Evolutionary conservation across 2,888 invertebrate species (phyloP), one percentile per base, ranked within the genome.

Genomic region (Didymodactylos carnosus): DNA sequence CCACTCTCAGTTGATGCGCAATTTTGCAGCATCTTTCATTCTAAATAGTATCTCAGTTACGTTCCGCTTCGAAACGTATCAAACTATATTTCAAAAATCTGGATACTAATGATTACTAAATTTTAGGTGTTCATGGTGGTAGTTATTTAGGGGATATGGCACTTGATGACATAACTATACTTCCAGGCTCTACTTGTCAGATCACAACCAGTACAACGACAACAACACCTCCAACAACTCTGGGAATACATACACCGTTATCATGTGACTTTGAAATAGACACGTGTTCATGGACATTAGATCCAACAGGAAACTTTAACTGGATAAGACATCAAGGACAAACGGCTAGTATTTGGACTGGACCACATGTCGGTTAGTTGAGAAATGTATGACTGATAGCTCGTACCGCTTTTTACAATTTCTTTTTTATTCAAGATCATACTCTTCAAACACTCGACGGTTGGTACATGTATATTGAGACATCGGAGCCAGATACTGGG

Each of bases 211-310:
- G 35, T 3, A 62, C 62, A 11, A 35, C 62, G 35, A 62, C 62
- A n/a, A 35, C 35, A 10, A 10, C n/a, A 19, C 16, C n/a, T 19
- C 10, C 19, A 35, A 62, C 35, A 10, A 35, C 62, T 35, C 35
- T 19, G 10, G 62, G 62, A n/a, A 8, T 6, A 62, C 27, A 35
- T 35, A 62, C 62, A 35, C 39, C 49, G 19, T 40, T 49, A 49
- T 23, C 25, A 39, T 83, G 83, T 78, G 78, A 81, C 77, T 83
- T 83, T 77, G 83, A 83, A 77, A 77, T 76, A 11, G 79, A 79
- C 27, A 49, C 79, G 8, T 80, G 81, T 73, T 77, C 79, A 10
- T 80, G 82, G 80, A 78, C 76, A 39, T 81, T 80, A 73, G 79
- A 78, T 75, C 27, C 71, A 27, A 75, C 70, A 2, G 76, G 77